phyloP scores from a whole-genome alignment of 2,113 vertebrate species.

The Axis porcinus region DNA sequence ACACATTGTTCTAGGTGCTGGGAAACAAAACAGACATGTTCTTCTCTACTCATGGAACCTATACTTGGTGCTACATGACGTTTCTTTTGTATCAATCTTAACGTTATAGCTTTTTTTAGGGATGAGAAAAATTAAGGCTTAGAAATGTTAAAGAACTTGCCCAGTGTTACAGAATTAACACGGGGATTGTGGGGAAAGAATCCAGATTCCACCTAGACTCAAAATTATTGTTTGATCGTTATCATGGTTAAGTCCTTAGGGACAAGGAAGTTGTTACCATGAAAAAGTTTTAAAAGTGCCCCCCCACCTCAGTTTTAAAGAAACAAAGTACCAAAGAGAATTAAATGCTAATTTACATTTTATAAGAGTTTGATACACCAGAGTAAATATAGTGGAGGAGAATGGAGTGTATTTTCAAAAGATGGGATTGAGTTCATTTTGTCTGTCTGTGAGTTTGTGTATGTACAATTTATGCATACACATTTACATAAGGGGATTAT shows the following conservation, averaged over 20 bases:
- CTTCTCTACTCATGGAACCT: background rate
- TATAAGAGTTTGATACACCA: background rate
- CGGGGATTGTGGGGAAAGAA: background rate
- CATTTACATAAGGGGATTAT: constrained; percentile 1
- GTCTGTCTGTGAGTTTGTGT: background rate
- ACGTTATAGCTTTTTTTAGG: constrained; percentile 2
- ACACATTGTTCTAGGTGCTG: background rate
- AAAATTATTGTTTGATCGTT: constrained; percentile 22
- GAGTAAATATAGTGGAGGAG: background rate
- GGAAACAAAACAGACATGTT: background rate
- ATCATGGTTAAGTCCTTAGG: background rate
- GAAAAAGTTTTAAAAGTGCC: background rate
- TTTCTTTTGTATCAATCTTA: background rate
- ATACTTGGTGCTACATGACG: background rate
- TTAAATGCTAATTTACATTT: constrained; percentile 38
- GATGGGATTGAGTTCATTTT: background rate
- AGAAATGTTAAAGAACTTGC: constrained; percentile 16
- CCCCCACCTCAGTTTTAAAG: background rate
- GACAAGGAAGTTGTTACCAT: constrained; percentile 2
- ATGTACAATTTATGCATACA: background rate
- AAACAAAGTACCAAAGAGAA: background rate
- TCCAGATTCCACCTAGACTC: background rate
- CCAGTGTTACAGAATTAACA: constrained; percentile 35
- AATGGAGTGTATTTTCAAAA: background rate
- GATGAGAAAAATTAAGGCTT: background rate